Evolutionary conservation across 2,797 vertebrate genomes (phyloP), one percentile per base, ranked within the genome.

Genomic region (Ctenopoma kingsleyae): DNA sequence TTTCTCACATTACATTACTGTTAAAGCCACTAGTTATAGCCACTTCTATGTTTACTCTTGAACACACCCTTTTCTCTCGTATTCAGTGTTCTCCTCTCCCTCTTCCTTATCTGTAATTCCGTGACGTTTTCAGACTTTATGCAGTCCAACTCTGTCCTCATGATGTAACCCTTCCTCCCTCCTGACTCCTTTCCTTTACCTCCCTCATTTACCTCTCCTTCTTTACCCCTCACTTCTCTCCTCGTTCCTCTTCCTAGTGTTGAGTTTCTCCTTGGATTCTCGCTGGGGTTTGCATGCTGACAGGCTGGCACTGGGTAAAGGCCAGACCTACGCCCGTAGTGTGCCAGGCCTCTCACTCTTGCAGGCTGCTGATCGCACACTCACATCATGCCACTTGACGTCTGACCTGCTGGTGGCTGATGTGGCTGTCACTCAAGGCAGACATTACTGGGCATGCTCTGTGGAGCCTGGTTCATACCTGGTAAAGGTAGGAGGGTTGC

Each of bases 381-480:
- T 99, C 89, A 98, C 96, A 0, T 97, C 97, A 52, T 99, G 97
- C 78, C 96, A 98, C 83, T 90, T 99, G 82, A 97, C 96, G 5
- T 96, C 97, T 38, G 97, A 99, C 80, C 93, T 99, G 84, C 94
- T 99, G 67, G 95, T 99, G 19, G 98, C 96, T 0, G 97, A 99
- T 1, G 86, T 98, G 90, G 95, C 98, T 5, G 90, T 99, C 85
- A 96, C 95, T n/a, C 95, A 99, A 71, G 98, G 98, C 72, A 94
- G 94, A 83, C 98, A 97, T 92, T 99, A 99, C 92, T 99, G 98
- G 98, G 97, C 96, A 25, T 99, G 98, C 78, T 96, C 96, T 0
- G 97, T 99, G 80, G 97, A 99, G 75, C 97, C 97, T 16, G 96
- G 96, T 32, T 98, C 98, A 52, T 99, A 97, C 88, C 92, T 99